phyloP scores from a whole-genome alignment of 2,797 vertebrate genomes.

The Tinamus major region DNA sequence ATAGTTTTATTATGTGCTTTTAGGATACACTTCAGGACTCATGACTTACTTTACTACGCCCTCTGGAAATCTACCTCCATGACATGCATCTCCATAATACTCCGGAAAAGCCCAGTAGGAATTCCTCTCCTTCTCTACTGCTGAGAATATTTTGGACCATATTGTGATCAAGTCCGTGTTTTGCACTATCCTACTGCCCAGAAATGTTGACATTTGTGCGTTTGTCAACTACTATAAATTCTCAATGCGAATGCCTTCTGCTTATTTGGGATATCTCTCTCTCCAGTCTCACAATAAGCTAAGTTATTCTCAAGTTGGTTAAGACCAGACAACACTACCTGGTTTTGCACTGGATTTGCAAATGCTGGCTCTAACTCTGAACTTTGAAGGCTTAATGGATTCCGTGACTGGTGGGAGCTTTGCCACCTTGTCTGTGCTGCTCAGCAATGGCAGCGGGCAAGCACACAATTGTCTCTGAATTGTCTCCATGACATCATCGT shows the following conservation, averaged over 20 bases:
- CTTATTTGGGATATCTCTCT: background rate
- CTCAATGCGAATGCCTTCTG: background rate
- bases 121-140: background rate
- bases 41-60: background rate
- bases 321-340: constrained; percentile 40
- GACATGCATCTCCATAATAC: background rate
- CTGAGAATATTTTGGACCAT: background rate
- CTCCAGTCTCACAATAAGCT: background rate
- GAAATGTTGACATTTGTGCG: background rate
- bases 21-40: background rate
- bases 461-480: constrained; percentile 7
- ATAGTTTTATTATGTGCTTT: background rate
- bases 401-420: constrained; percentile 27
- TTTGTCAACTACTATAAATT: background rate
- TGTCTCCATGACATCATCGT: background rate
- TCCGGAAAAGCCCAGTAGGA: background rate
- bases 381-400: constrained; percentile 45
- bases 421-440: background rate
- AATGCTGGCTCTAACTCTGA: constrained; percentile 42
- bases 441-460: constrained; percentile 15
- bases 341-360: constrained; percentile 43
- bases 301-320: background rate
- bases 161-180: background rate
- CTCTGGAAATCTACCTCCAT: background rate
- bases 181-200: background rate